Percentiles rank a stretch among this genome's conserved stretches.
Conservation (phyloP, 2,113 vertebrate genomes). For the Apeltes quadracus region DNA sequence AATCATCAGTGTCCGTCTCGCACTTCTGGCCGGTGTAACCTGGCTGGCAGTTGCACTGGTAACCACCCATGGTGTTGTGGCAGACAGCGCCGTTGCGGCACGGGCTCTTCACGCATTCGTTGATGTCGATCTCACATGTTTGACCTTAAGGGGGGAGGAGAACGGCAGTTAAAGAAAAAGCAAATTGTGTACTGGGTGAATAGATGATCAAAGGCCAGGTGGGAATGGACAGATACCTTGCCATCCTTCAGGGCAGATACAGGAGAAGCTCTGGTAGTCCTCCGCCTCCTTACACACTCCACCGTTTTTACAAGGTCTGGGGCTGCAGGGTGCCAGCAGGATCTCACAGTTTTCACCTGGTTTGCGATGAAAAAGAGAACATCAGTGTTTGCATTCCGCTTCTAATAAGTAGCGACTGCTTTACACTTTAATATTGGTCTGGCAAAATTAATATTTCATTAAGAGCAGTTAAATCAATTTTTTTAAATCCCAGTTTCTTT, state of each 20-base stretch:
- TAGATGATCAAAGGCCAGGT: not conserved
- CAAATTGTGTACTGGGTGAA: not conserved
- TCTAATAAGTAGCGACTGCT: not conserved
- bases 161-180: not conserved
- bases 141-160: constrained; percentile 82
- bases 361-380: constrained; percentile 10
- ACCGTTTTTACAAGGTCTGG: constrained; percentile 89
- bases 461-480: constrained; percentile 22
- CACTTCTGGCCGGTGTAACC: constrained; percentile 90
- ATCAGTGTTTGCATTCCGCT: constrained; percentile 10
- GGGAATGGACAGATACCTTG: constrained; percentile 83
- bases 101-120: constrained; percentile 93
- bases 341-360: constrained; percentile 91
- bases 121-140: constrained; percentile 94
- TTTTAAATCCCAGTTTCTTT: constrained; percentile 75
- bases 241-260: constrained; percentile 91
- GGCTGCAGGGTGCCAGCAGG: constrained; percentile 88
- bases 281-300: constrained; percentile 89
- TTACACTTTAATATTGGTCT: no score
- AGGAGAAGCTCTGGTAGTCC: constrained; percentile 94
- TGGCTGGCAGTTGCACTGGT: constrained; percentile 85
- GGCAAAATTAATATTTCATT: no score
- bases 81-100: constrained; percentile 88
- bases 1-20: constrained; percentile 90
- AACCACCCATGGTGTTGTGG: constrained; percentile 89